Conservation (phyloP, 2,113 vertebrate genomes). For the Melanotaenia duboulayi region DNA sequence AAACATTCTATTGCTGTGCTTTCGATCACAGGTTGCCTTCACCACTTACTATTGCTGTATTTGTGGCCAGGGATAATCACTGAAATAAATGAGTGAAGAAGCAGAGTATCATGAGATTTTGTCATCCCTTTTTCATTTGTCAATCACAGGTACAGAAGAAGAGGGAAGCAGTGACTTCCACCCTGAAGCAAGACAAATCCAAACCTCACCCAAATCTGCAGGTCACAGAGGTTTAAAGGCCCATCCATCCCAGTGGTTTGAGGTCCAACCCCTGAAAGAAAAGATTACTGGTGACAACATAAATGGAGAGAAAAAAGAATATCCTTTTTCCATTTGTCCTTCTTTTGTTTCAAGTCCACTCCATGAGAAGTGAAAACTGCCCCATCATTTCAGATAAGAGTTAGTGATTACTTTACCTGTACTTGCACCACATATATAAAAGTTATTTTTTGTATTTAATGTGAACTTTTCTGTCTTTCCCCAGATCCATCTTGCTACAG, state of each 20-base stretch:
- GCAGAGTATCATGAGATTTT: background rate
- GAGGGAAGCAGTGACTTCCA: conserved; percentile 1
- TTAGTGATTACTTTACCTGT: conserved; percentile 9
- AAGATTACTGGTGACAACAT: background rate
- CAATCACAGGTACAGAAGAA: conserved; percentile 22
- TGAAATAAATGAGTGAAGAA: background rate
- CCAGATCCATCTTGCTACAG: conserved; percentile 57
- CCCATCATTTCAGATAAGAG: background rate
- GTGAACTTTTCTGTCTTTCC: background rate
- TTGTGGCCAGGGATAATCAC: background rate
- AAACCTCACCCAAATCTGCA: background rate
- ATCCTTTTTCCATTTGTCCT: background rate
- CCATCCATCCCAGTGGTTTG: background rate
- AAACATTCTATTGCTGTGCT: background rate
- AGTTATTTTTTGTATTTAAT: rapidly evolving
- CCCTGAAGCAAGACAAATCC: background rate
- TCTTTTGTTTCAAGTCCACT: background rate
- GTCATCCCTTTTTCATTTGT: background rate
- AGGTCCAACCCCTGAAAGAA: background rate
- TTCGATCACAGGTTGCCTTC: background rate
- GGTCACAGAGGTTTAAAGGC: background rate
- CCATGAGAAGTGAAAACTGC: rapidly evolving
- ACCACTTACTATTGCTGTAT: background rate
- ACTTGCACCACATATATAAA: background rate
- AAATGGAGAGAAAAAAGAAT: conserved; percentile 43